phyloP scores from a whole-genome alignment of 2,797 vertebrate species.

The Malacoctenus gilli region DNA sequence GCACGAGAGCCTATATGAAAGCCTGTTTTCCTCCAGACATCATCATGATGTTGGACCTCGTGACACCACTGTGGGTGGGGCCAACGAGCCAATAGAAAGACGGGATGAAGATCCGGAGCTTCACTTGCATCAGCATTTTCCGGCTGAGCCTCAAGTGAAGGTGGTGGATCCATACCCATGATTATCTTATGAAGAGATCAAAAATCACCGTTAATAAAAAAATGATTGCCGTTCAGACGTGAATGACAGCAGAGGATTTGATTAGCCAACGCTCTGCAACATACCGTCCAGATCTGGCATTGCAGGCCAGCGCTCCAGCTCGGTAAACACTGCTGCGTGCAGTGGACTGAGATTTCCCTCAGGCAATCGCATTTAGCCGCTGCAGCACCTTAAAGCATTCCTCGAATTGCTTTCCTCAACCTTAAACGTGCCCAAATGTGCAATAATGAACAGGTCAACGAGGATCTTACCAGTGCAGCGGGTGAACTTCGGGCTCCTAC shows the following conservation, averaged over 20 bases:
- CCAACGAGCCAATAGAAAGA: slow-evolving; percentile 69
- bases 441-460: slow-evolving; percentile 72
- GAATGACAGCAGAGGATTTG: slow-evolving; percentile 63
- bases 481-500: slow-evolving; percentile 39
- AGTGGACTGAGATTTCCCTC: slow-evolving; percentile 58
- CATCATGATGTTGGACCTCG: slow-evolving; percentile 67
- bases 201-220: slow-evolving; percentile 66
- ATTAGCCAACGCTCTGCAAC: slow-evolving; percentile 61
- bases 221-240: slow-evolving; percentile 62
- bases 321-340: slow-evolving; percentile 64
- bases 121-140: slow-evolving; percentile 73
- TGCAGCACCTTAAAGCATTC: slow-evolving; percentile 73
- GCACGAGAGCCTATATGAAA: slow-evolving; percentile 65
- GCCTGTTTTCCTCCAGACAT: slow-evolving; percentile 67
- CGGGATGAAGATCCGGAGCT: slow-evolving; percentile 53
- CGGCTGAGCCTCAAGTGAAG: slow-evolving; percentile 66
- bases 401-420: slow-evolving; percentile 67
- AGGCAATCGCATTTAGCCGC: slow-evolving; percentile 66
- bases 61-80: slow-evolving; percentile 75
- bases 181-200: slow-evolving; percentile 77
- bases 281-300: slow-evolving; percentile 58
- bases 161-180: slow-evolving; percentile 65
- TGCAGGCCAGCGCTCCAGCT: slow-evolving; percentile 57
- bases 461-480: slow-evolving; percentile 72
- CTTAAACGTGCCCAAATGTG: slow-evolving; percentile 72